Conservation (phyloP, 2,888 invertebrate genomes). For the Oscheius myriophilus region DNA sequence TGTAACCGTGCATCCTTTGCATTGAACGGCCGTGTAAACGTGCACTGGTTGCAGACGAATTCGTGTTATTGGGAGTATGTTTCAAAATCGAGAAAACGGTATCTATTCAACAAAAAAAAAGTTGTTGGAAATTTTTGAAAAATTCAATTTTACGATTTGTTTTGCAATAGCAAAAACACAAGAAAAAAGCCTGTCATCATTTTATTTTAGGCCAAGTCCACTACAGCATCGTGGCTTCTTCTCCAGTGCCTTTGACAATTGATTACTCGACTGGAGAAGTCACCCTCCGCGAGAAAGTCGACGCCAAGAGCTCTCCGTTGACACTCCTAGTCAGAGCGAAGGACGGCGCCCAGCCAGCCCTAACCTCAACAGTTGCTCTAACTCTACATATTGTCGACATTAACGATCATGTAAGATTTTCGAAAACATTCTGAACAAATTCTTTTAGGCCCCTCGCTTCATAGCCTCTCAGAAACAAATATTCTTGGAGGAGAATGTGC, state of each 20-base stretch:
- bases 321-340: conserved; percentile 90
- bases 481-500: conserved; percentile 89
- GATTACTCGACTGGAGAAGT: conserved; percentile 88
- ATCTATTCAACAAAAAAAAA: no score
- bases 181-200: no score
- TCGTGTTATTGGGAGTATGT: no score
- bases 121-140: no score
- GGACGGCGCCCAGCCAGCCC: conserved; percentile 91
- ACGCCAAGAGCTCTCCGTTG: conserved; percentile 59
- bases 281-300: conserved; percentile 54
- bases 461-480: conserved; percentile 91
- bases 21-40: no score
- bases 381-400: conserved; percentile 90
- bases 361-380: conserved; percentile 93
- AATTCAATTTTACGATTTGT: background rate
- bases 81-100: no score
- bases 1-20: no score
- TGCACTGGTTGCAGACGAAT: no score
- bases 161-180: no score
- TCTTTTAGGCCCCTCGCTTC: conserved; percentile 80
- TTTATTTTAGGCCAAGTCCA: conserved; percentile 76
- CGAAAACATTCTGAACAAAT: background rate
- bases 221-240: conserved; percentile 93
- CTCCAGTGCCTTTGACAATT: conserved; percentile 84
- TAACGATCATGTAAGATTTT: conserved; percentile 81